Evolutionary conservation across 1,140 invertebrate species (phyloP).

Genomic region (Macrocentrus cingulum): DNA sequence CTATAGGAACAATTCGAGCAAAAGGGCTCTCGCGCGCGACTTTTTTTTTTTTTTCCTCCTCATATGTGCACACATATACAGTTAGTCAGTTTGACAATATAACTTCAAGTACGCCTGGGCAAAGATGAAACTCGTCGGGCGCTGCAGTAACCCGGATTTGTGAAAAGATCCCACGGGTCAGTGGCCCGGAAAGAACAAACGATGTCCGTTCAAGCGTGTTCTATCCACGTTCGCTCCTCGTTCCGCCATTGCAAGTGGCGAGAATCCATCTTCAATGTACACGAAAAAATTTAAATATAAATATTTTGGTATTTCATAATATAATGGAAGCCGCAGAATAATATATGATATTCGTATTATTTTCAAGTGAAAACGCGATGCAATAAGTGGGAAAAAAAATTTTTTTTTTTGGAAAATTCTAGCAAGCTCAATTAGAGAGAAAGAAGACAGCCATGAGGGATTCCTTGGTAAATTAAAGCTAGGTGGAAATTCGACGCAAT

Average conservation of each 20-base stretch:
- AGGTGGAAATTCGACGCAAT: constrained; percentile 20
- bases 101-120: constrained; percentile 10
- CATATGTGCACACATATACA: background rate
- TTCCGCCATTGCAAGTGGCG: constrained; percentile 33
- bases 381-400: background rate
- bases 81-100: constrained; percentile 17
- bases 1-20: constrained; percentile 20
- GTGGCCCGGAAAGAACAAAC: constrained; percentile 57
- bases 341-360: too few species aligned
- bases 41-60: background rate
- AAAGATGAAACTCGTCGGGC: constrained; percentile 21
- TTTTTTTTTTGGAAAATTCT: background rate
- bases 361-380: too few species aligned
- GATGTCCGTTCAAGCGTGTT: constrained; percentile 54
- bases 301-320: too few species aligned
- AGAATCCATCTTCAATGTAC: too few species aligned
- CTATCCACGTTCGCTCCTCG: constrained; percentile 43
- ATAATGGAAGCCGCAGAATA: too few species aligned
- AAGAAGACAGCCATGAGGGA: constrained; percentile 7
- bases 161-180: constrained; percentile 58
- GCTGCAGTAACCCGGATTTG: constrained; percentile 55
- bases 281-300: too few species aligned
- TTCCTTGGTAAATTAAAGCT: constrained; percentile 9
- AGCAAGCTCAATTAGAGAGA: constrained; percentile 14
- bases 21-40: constrained; percentile 36